phyloP scores from a whole-genome alignment of 1,140 invertebrate species.

The Dermatophagoides farinae region DNA sequence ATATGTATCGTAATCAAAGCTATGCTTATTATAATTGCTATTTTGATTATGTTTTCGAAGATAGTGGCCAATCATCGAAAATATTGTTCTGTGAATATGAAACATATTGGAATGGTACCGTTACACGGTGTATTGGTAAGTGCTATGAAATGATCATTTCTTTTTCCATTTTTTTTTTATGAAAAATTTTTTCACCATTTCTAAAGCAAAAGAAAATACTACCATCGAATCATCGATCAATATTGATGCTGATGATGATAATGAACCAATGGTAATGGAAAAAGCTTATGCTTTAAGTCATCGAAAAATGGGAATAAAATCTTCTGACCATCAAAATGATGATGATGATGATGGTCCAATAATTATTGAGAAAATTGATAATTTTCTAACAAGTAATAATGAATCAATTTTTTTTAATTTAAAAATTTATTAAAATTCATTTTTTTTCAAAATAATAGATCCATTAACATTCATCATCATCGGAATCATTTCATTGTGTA shows the following conservation, averaged over 20 bases:
- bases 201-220: not conserved
- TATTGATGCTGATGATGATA: not conserved
- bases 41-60: slow-evolving; percentile 34
- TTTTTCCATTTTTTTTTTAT: not conserved
- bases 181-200: not conserved
- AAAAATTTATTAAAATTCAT: no score
- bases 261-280: not conserved
- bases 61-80: slow-evolving; percentile 30
- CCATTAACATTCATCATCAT: no score
- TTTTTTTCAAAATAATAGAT: no score
- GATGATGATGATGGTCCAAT: no score
- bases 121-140: slow-evolving; percentile 32
- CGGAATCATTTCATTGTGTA: no score
- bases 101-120: slow-evolving; percentile 35
- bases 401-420: no score
- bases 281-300: not conserved
- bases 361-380: no score
- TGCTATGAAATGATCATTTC: not conserved
- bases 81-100: slow-evolving; percentile 33
- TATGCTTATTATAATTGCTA: slow-evolving; percentile 38
- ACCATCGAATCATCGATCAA: not conserved
- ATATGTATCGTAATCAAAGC: slow-evolving; percentile 33
- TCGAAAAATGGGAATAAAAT: no score
- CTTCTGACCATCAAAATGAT: no score
- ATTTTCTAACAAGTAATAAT: no score